phyloP scores from a whole-genome alignment of 2,113 vertebrate genomes.

The Nesoenas mayeri region DNA sequence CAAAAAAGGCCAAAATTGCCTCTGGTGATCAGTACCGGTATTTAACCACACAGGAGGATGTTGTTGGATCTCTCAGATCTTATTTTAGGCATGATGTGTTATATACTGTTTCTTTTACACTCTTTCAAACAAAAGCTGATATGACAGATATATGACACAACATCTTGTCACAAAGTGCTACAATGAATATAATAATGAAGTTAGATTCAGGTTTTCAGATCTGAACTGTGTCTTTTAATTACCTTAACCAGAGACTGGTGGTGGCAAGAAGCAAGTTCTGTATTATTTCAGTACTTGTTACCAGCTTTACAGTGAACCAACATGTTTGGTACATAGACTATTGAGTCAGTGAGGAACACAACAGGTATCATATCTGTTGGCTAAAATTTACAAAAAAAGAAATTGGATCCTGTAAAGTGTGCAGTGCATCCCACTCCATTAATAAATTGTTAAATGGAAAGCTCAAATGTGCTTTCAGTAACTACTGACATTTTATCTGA shows the following conservation, averaged over 20 bases:
- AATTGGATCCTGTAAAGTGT: not conserved
- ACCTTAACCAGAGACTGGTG: not conserved
- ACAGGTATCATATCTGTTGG: not conserved
- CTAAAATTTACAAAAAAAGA: conserved; percentile 12
- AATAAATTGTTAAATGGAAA: conserved; percentile 36
- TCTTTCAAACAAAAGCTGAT: not conserved
- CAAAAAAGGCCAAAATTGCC: not conserved
- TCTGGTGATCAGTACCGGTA: not conserved
- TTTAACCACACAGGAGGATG: not conserved
- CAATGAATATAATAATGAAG: not conserved
- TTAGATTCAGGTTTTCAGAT: not conserved
- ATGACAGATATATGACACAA: not conserved
- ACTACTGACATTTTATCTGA: conserved; percentile 55
- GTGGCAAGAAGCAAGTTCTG: not conserved
- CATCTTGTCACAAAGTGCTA: not conserved
- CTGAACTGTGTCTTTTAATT: not conserved
- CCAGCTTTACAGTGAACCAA: not conserved
- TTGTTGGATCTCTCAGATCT: not conserved
- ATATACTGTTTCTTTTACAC: not conserved
- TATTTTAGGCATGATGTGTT: not conserved
- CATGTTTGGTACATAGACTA: not conserved
- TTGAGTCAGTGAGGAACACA: not conserved
- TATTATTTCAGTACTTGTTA: not conserved
- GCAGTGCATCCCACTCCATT: not conserved
- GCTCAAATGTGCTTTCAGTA: conserved; percentile 42